Evolutionary conservation across 2,113 vertebrate species (phyloP).

Genomic region (zebrafish (Danio rerio)): GRCz12tu NC_133181.1:35777501-35778000

Average conservation of each 20-base stretch:
- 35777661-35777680: conserved; percentile 17
- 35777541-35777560: conserved; percentile 47
- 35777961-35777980: background rate
- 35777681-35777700: conserved; percentile 4
- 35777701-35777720: conserved; percentile 11
- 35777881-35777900: conserved; percentile 56
- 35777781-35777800: background rate
- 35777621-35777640: conserved; percentile 41
- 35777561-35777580: conserved; percentile 50
- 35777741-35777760: background rate
- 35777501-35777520: conserved; percentile 59
- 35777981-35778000: too few species aligned
- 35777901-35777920: conserved; percentile 54
- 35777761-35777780: background rate
- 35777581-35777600: conserved; percentile 52
- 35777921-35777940: conserved; percentile 43
- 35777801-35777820: background rate
- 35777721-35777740: background rate
- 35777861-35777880: conserved; percentile 44
- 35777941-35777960: conserved; percentile 27
- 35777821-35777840: conserved; percentile 46
- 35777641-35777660: conserved; percentile 23
- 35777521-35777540: conserved; percentile 23
- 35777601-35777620: conserved; percentile 44
- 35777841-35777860: conserved; percentile 51